Conservation (phyloP, 2,113 vertebrate genomes). For the Nesospiza acunhae region DNA sequence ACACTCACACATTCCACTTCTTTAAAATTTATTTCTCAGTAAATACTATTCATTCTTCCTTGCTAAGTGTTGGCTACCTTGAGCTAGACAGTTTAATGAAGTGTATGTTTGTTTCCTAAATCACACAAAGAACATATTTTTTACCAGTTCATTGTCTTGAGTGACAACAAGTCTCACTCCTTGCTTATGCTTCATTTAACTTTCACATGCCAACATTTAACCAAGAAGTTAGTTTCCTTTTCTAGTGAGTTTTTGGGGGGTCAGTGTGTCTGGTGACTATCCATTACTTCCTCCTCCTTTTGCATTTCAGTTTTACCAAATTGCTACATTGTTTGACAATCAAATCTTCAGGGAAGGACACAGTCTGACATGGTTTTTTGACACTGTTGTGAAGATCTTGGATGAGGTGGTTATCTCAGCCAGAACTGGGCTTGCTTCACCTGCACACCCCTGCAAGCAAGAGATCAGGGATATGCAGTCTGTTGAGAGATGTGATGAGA, state of each 20-base stretch:
- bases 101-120: neutral
- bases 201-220: neutral
- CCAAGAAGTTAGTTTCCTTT: neutral
- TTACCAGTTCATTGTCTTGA: neutral
- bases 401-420: neutral
- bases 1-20: neutral
- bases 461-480: neutral
- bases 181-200: neutral
- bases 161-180: neutral
- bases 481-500: neutral
- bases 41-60: neutral
- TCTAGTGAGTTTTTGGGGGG: neutral
- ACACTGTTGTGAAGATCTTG: neutral
- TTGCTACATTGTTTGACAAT: neutral
- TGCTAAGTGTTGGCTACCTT: neutral
- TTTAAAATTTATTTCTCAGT: neutral
- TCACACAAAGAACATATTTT: neutral
- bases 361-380: neutral
- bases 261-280: neutral
- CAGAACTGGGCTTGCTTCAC: neutral
- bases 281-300: neutral
- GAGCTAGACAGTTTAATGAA: neutral
- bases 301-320: neutral
- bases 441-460: fast-evolving
- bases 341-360: neutral